Evolutionary conservation across 2,113 vertebrate genomes (phyloP).

Genomic region (Tragelaphus imberbis): DNA sequence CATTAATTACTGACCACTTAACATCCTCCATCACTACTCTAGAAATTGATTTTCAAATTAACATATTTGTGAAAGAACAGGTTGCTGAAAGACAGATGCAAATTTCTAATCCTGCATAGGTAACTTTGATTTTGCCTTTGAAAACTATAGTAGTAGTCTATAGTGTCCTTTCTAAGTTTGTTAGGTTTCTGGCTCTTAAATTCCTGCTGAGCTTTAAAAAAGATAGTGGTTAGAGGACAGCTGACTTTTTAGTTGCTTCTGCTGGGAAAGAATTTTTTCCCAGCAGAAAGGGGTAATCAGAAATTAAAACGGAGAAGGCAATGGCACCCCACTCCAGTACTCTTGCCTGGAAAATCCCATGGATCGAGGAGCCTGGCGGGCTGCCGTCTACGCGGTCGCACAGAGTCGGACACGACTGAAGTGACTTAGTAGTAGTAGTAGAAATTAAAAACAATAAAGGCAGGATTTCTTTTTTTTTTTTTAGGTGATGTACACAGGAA

Average conservation of each 20-base stretch:
- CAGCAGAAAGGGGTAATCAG: not conserved
- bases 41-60: slow-evolving; percentile 48
- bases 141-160: not conserved
- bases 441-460: not conserved
- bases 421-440: not conserved
- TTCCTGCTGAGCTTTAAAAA: not conserved
- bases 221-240: not conserved
- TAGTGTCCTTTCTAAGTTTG: not conserved
- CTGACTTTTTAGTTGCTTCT: not conserved
- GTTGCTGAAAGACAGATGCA: not conserved
- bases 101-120: not conserved
- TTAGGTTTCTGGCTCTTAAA: not conserved
- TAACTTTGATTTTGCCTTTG: not conserved
- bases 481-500: not conserved
- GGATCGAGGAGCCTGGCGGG: no score
- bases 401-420: no score
- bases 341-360: no score
- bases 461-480: not conserved
- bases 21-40: not conserved
- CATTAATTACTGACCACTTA: not conserved
- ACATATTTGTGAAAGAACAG: slow-evolving; percentile 30
- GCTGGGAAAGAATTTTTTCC: not conserved
- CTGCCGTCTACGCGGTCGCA: no score
- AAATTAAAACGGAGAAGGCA: not conserved
- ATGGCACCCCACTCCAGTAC: no score